Evolutionary conservation across 2,797 vertebrate species (phyloP).

Genomic region (Podarcis lilfordi): DNA sequence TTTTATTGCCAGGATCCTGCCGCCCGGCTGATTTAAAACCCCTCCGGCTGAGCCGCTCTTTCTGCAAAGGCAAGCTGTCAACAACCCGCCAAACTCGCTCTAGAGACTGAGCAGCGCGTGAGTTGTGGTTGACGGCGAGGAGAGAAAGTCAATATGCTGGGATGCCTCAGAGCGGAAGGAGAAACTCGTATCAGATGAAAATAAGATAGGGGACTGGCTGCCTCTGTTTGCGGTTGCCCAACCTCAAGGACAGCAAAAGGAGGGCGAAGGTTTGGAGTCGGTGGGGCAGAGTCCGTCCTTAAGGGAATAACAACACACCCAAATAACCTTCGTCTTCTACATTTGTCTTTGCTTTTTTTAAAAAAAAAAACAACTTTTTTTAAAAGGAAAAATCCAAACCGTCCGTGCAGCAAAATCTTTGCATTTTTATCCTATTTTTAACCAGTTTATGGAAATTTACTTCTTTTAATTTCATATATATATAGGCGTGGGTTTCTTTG

Average conservation of each 20-base stretch:
- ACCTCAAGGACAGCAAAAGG: background rate
- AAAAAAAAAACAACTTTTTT: background rate
- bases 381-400: background rate
- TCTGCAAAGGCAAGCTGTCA: background rate
- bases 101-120: background rate
- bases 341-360: background rate
- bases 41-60: background rate
- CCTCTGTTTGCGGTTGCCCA: background rate
- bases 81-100: background rate
- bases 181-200: background rate
- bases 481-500: background rate
- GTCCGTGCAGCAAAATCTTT: background rate
- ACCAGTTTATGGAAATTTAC: background rate
- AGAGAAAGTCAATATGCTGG: background rate
- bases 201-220: background rate
- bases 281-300: no score
- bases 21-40: background rate
- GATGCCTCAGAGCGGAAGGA: background rate
- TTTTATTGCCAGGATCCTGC: background rate
- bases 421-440: background rate
- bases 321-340: background rate
- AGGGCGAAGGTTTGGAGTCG: background rate
- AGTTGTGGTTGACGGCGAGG: no score
- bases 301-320: no score
- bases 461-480: background rate